Conservation (phyloP, 2,797 vertebrate genomes). For the Gorsachius magnificus region DNA sequence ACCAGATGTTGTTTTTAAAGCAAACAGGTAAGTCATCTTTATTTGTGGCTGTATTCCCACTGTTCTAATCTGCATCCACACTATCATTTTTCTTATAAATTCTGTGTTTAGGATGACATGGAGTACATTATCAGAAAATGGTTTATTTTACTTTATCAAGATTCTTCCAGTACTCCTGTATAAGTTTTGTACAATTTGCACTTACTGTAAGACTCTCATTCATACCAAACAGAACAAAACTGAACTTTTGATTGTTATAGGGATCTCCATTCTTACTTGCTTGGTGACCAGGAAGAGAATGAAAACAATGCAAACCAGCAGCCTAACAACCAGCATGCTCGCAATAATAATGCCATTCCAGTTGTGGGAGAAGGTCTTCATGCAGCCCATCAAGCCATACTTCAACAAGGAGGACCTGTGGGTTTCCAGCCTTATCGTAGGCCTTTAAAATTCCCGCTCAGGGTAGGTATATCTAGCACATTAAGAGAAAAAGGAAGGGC, state of each 20-base stretch:
- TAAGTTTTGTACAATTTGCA: background rate
- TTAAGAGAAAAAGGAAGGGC: background rate
- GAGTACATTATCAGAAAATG: background rate
- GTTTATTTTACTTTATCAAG: background rate
- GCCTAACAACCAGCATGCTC: slow-evolving; percentile 89
- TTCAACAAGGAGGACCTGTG: slow-evolving; percentile 96
- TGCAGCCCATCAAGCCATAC: slow-evolving; percentile 97
- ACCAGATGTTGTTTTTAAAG: background rate
- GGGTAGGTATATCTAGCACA: slow-evolving; percentile 77
- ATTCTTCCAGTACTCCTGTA: background rate
- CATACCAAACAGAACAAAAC: background rate
- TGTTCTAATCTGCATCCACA: background rate
- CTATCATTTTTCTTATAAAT: background rate
- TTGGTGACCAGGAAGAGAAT: slow-evolving; percentile 96
- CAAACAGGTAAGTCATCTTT: background rate
- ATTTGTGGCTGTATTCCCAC: background rate
- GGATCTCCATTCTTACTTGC: slow-evolving; percentile 96
- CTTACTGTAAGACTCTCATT: background rate
- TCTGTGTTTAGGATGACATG: background rate
- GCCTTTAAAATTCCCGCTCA: slow-evolving; percentile 92
- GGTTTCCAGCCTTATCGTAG: slow-evolving; percentile 98
- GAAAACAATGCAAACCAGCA: slow-evolving; percentile 92
- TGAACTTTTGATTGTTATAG: slow-evolving; percentile 68
- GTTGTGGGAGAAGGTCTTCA: slow-evolving; percentile 95
- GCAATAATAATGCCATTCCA: slow-evolving; percentile 91